These are phyloP conservation scores for Argyra leucocephala DNA, from an alignment of 2,888 invertebrate genomes.

Conservation along the genomic window DNA sequence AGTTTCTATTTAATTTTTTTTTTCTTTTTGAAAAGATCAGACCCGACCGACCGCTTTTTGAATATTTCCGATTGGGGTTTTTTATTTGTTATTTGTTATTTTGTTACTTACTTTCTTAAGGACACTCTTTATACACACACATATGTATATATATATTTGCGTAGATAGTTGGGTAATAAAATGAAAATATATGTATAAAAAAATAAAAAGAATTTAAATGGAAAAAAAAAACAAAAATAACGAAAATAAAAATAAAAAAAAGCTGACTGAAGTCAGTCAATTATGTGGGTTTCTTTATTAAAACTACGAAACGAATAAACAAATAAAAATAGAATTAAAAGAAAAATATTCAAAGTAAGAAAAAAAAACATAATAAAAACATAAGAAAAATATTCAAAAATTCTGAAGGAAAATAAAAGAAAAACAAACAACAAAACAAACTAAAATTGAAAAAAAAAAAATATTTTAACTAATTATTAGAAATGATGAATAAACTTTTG, in stretches of 20 bases:
- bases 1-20: no score
- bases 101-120: no score
- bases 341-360: background rate
- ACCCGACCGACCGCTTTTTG: no score
- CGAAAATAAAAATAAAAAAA: background rate
- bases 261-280: constrained; percentile 6
- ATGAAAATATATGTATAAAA: background rate
- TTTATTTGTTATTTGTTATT: no score
- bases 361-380: no score
- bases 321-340: background rate
- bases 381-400: background rate
- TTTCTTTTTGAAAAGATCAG: no score
- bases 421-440: background rate
- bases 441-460: background rate
- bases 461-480: background rate
- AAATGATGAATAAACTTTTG: constrained; percentile 6
- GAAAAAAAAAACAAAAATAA: no score
- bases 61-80: no score
- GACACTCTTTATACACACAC: no score
- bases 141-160: background rate
- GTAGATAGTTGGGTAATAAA: constrained; percentile 3
- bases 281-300: constrained; percentile 6
- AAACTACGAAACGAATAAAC: background rate
- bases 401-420: background rate
- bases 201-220: no score